phyloP scores from a whole-genome alignment of 2,888 invertebrate species.

The Brachypalpus laphriformis region DNA sequence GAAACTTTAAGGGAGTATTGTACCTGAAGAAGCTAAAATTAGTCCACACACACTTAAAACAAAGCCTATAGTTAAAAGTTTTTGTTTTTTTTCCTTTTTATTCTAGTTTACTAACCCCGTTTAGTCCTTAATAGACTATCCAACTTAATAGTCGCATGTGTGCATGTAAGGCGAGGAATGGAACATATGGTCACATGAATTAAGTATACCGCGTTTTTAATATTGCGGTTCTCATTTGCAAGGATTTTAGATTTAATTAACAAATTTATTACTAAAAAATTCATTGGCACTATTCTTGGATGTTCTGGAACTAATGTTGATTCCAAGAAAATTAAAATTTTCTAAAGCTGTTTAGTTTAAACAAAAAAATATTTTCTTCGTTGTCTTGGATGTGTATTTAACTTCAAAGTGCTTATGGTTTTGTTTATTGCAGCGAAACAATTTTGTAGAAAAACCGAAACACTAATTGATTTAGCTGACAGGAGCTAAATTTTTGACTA shows the following conservation, averaged over 20 bases:
- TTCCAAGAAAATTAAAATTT: background rate
- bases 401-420: constrained; percentile 23
- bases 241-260: background rate
- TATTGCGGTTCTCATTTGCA: background rate
- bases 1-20: constrained; percentile 27
- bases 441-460: background rate
- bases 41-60: background rate
- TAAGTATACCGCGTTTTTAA: constrained; percentile 10
- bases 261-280: background rate
- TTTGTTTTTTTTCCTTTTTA: background rate
- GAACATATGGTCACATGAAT: constrained; percentile 17
- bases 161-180: constrained; percentile 15
- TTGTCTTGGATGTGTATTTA: background rate
- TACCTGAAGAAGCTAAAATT: constrained; percentile 46
- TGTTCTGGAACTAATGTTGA: background rate
- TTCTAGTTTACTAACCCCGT: background rate
- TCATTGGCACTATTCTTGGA: background rate
- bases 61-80: background rate
- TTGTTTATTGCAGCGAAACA: constrained; percentile 16
- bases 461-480: constrained; percentile 28
- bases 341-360: background rate
- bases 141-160: background rate
- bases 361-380: background rate
- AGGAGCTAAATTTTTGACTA: background rate
- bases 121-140: constrained; percentile 1